Percentiles rank a stretch among this genome's conserved stretches.
These are phyloP conservation scores for Callipepla squamata DNA, from an alignment of 2,113 vertebrate genomes.

Conservation along the genomic window DNA sequence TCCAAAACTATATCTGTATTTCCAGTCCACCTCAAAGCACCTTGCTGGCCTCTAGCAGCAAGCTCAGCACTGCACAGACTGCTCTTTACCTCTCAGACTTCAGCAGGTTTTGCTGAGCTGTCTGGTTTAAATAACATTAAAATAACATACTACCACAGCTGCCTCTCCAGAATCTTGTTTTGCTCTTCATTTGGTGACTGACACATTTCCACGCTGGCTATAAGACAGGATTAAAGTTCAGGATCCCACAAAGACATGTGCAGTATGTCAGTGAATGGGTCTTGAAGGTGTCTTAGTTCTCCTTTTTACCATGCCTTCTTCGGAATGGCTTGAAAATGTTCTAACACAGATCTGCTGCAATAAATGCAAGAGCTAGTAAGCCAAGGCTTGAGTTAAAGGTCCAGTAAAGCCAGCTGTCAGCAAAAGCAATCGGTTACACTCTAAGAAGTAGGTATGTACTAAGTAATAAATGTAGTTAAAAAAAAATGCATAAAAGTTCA, in stretches of 20 bases:
- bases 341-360: background rate
- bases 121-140: background rate
- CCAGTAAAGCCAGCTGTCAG: background rate
- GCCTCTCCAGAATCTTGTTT: background rate
- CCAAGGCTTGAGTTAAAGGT: background rate
- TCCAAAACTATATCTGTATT: background rate
- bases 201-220: background rate
- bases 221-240: background rate
- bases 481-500: background rate
- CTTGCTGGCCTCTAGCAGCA: background rate
- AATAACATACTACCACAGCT: background rate
- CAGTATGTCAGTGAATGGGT: background rate
- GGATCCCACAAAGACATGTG: background rate
- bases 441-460: background rate
- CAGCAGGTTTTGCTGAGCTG: background rate
- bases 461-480: background rate
- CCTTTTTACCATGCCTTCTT: accelerated
- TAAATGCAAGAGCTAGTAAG: background rate
- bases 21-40: background rate
- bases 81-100: background rate
- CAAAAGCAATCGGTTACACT: background rate
- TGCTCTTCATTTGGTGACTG: background rate
- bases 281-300: background rate
- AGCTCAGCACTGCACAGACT: background rate
- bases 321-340: background rate